Conservation (phyloP, 1,140 invertebrate species). For the Periplaneta americana region DNA sequence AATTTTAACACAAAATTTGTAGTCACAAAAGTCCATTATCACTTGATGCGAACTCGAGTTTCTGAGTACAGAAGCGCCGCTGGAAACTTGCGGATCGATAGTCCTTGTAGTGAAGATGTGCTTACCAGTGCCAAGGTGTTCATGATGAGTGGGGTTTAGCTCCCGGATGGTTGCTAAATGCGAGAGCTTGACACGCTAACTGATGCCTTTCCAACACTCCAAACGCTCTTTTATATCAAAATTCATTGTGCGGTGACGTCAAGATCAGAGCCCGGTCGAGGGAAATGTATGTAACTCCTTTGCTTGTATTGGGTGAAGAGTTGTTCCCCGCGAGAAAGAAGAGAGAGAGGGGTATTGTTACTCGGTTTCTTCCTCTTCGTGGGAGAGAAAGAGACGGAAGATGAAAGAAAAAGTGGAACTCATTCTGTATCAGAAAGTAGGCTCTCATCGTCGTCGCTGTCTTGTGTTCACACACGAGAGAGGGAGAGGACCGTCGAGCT, state of each 20-base stretch:
- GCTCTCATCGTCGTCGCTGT: background rate
- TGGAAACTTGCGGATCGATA: background rate
- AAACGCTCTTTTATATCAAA: conserved; percentile 11
- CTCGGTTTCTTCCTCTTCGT: background rate
- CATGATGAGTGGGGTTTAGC: conserved; percentile 10
- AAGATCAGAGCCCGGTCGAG: background rate
- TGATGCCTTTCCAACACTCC: conserved; percentile 7
- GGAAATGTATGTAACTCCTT: conserved; percentile 1
- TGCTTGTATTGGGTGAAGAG: background rate
- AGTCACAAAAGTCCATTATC: background rate
- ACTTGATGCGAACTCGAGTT: background rate
- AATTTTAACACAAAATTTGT: background rate
- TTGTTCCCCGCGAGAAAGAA: background rate
- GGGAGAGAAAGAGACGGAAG: conserved; percentile 6
- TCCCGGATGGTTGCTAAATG: background rate
- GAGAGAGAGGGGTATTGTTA: background rate
- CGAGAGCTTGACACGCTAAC: conserved; percentile 7
- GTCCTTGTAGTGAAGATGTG: background rate
- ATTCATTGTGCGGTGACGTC: conserved; percentile 4
- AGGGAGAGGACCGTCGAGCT: too few species aligned
- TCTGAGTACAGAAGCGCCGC: background rate
- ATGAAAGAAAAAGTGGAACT: conserved; percentile 18
- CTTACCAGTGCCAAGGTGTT: conserved; percentile 16
- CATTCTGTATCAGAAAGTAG: background rate
- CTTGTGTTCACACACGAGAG: background rate